These are phyloP conservation scores for Neoscelio sp. DNA, from an alignment of 2,888 invertebrate genomes.

Conservation along the genomic window DNA sequence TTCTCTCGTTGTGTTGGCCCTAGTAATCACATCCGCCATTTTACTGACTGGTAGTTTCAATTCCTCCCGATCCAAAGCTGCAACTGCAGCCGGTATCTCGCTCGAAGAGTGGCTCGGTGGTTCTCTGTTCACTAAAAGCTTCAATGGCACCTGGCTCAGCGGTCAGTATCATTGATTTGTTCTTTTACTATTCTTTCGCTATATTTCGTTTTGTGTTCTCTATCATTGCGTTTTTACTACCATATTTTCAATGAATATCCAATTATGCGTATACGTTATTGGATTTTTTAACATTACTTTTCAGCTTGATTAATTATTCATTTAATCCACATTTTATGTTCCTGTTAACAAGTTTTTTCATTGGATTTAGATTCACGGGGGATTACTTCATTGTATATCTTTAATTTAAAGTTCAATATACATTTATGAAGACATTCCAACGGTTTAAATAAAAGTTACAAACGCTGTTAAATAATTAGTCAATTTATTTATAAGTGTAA, in stretches of 20 bases:
- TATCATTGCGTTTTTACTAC: constrained; percentile 6
- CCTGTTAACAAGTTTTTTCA: neutral
- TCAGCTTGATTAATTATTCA: neutral
- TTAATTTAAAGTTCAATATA: too few species aligned
- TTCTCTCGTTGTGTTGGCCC: constrained; percentile 85
- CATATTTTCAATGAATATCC: constrained; percentile 15
- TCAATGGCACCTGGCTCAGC: constrained; percentile 93
- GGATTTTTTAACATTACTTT: neutral
- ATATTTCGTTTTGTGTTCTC: neutral
- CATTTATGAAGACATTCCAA: too few species aligned
- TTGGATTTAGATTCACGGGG: too few species aligned
- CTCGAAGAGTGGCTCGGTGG: constrained; percentile 90
- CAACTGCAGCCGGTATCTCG: constrained; percentile 83
- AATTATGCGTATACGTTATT: neutral
- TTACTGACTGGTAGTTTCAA: constrained; percentile 83
- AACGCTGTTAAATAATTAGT: too few species aligned
- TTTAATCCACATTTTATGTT: too few species aligned
- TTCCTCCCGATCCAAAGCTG: constrained; percentile 70
- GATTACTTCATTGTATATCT: too few species aligned
- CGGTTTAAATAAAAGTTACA: too few species aligned
- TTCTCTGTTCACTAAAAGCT: constrained; percentile 86
- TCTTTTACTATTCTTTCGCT: constrained; percentile 19
- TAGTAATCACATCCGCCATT: constrained; percentile 86
- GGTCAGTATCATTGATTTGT: constrained; percentile 84
- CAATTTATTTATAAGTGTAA: too few species aligned